These are phyloP conservation scores for Nezara viridula DNA, from an alignment of 2,888 invertebrate species.

Conservation along the genomic window DNA sequence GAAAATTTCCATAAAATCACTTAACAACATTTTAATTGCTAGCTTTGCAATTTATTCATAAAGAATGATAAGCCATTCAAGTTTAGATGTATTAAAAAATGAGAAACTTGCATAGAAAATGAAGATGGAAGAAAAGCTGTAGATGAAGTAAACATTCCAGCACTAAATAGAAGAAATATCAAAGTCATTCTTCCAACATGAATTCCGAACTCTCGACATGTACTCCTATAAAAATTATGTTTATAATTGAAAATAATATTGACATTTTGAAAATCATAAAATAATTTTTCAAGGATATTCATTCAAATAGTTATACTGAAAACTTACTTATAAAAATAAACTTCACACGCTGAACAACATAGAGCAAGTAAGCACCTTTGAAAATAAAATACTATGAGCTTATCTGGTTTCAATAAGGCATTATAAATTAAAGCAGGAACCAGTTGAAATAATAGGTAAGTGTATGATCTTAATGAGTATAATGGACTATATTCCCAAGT, in stretches of 20 bases:
- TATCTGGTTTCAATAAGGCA: constrained; percentile 81
- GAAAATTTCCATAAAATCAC: background rate
- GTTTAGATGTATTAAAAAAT: background rate
- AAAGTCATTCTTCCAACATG: constrained; percentile 89
- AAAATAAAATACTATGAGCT: constrained; percentile 90
- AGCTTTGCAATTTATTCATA: background rate
- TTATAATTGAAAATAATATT: background rate
- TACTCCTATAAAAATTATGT: constrained; percentile 75
- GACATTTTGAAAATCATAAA: background rate
- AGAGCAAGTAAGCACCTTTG: constrained; percentile 86
- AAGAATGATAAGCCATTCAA: background rate
- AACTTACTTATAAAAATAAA: constrained; percentile 93
- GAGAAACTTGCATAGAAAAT: constrained; percentile 81
- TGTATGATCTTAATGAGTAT: constrained; percentile 95
- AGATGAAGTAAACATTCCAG: constrained; percentile 91
- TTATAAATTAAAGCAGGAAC: constrained; percentile 88
- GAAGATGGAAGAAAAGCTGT: constrained; percentile 93
- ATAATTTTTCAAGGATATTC: background rate
- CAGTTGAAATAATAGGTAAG: constrained; percentile 90
- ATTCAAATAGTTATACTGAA: background rate
- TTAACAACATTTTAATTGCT: background rate
- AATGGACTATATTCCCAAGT: constrained; percentile 99
- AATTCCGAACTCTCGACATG: constrained; percentile 91
- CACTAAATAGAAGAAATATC: constrained; percentile 83
- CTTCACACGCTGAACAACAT: constrained; percentile 85